These are phyloP conservation scores for Agriopis aurantiaria DNA, from an alignment of 2,888 invertebrate genomes.

Conservation along the genomic window DNA sequence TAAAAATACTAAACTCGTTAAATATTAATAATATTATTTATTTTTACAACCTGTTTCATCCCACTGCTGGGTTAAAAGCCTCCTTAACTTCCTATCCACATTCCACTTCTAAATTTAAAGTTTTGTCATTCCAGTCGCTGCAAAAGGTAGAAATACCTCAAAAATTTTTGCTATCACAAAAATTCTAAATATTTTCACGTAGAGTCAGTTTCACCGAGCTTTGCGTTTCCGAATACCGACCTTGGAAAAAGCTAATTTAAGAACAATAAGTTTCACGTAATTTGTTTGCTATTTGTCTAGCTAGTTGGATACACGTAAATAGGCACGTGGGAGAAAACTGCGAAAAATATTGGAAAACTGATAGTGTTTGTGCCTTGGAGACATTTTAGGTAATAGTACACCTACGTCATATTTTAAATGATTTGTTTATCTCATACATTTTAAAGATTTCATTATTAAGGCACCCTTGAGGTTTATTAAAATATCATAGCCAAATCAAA, in stretches of 20 bases:
- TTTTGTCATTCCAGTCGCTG: too few species aligned
- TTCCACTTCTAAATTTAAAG: too few species aligned
- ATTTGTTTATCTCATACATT: too few species aligned
- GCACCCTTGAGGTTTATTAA: neutral
- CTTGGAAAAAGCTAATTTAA: constrained; percentile 23
- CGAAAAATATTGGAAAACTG: neutral
- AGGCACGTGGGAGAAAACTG: neutral
- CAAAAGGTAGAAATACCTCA: too few species aligned
- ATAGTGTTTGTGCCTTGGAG: neutral
- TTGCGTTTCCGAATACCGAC: neutral
- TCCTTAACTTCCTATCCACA: too few species aligned
- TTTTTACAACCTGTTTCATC: too few species aligned
- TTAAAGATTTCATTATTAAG: too few species aligned
- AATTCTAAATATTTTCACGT: too few species aligned
- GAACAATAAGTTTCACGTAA: constrained; percentile 56
- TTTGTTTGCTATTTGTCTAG: constrained; percentile 24
- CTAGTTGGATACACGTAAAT: neutral
- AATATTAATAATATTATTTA: too few species aligned
- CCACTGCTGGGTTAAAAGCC: too few species aligned
- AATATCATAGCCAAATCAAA: neutral
- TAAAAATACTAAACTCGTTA: too few species aligned
- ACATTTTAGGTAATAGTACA: neutral
- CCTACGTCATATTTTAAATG: neutral
- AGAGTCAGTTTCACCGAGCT: neutral
- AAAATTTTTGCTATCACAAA: too few species aligned